These are phyloP conservation scores for Phylloscopus collybita DNA, from an alignment of 2,797 vertebrate species.

Conservation along the genomic window DNA sequence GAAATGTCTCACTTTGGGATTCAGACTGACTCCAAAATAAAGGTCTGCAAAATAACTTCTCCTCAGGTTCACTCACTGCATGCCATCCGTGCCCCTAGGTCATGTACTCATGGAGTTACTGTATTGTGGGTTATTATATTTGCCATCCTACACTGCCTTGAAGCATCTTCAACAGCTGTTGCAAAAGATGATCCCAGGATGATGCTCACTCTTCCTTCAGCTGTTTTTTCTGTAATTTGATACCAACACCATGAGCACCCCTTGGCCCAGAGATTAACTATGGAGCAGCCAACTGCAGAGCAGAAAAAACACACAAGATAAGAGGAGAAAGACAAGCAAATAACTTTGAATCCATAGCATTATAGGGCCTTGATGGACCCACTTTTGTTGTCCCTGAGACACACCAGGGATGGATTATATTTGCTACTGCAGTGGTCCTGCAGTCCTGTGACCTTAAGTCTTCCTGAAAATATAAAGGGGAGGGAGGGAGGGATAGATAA, in stretches of 20 bases:
- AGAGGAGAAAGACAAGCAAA: neutral
- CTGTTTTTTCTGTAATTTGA: neutral
- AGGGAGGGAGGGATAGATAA: neutral
- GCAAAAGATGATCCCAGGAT: neutral
- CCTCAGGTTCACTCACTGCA: neutral
- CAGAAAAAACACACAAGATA: neutral
- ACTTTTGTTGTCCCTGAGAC: neutral
- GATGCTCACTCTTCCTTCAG: neutral
- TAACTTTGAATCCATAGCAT: neutral
- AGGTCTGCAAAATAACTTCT: neutral
- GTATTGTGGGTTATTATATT: neutral
- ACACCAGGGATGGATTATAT: neutral
- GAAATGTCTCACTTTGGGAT: neutral
- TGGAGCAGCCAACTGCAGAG: neutral
- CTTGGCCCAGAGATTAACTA: neutral
- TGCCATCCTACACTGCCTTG: neutral
- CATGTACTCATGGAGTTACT: neutral
- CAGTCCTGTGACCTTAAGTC: neutral
- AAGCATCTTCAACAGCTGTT: neutral
- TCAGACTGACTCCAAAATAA: neutral
- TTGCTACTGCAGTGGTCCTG: neutral
- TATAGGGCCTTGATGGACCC: neutral
- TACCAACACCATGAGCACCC: neutral
- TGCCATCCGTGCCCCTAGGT: neutral
- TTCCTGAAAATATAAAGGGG: rapidly evolving